Base-by-base conservation (phyloP, 30 jellyfish, hydroid and myxozoan genomes). In the Hydractinia echinata region DNA sequence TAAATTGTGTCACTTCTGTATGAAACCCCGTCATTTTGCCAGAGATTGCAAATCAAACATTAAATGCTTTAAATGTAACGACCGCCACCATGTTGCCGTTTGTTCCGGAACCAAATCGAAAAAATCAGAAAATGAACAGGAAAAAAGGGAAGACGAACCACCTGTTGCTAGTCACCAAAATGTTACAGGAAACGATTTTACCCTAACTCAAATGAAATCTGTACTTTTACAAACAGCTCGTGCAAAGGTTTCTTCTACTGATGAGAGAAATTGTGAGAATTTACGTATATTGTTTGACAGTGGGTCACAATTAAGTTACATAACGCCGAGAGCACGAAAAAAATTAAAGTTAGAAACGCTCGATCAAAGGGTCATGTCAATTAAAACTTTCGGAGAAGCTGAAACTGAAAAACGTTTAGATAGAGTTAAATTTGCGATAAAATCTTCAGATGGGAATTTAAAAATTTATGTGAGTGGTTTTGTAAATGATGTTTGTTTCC, bases 1-100 rank as follows among this genome's bases (percentile, higher is more conserved):
- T n/a, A n/a, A n/a, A n/a, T n/a, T n/a, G n/a, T n/a, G n/a, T n/a
- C n/a, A n/a, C n/a, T n/a, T n/a, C n/a, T n/a, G n/a, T n/a, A n/a
- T n/a, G n/a, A n/a, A n/a, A n/a, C n/a, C n/a, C n/a, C n/a, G n/a
- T n/a, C n/a, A n/a, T n/a, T n/a, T n/a, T n/a, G n/a, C n/a, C n/a
- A 62, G 73, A 62, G 73, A 62, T 44, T 73, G 83, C 64, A 54
- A 10, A 44, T 73, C 83, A 44, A 73, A 73, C 55, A 48, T 48
- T 21, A 44, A 18, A 73, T 73, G 83, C 10, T 73, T 73, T 73
- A 54, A 73, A 73, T 73, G 83, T 48, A 73, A 73, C 19, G 66
- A 48, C 49, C 61, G 64, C 14, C 83, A 73, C 83, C 83, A 73
- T 56, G 64, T 73, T 54, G 61, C 83, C 53, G 53, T 73, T 16